Percentiles rank a stretch among this genome's conserved stretches.
Evolutionary conservation across 2,888 invertebrate genomes (phyloP).

Genomic region (Pterobdella sp.): DNA sequence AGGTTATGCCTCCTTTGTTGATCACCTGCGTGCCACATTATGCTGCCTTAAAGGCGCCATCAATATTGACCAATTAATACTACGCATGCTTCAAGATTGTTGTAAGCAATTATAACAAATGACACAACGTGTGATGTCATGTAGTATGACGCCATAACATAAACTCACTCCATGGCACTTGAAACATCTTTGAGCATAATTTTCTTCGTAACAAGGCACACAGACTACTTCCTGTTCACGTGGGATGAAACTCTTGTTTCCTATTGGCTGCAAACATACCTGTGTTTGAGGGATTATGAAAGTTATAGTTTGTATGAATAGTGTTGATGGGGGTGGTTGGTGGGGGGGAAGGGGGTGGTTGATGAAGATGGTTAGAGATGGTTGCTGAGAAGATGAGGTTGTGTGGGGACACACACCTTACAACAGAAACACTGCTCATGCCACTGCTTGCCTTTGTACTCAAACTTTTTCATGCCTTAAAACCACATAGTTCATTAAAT

Average conservation of each 20-base stretch:
- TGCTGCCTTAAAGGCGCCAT: background rate
- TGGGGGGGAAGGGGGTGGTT: no score
- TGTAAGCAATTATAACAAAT: no score
- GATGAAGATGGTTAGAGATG: no score
- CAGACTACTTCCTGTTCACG: constrained; percentile 93
- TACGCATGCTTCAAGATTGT: no score
- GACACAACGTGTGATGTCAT: background rate
- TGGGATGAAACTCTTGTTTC: constrained; percentile 98
- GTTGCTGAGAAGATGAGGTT: no score
- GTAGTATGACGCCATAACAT: background rate
- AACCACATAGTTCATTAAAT: background rate
- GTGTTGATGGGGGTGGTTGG: no score
- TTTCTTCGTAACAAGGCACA: constrained; percentile 96
- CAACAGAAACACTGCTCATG: constrained; percentile 99
- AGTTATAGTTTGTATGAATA: no score
- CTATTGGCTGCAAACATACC: constrained; percentile 85
- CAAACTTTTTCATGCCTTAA: constrained; percentile 99
- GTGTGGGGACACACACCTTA: no score
- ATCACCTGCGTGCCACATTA: constrained; percentile 54
- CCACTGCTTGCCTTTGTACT: constrained; percentile 99
- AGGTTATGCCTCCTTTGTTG: constrained; percentile 96
- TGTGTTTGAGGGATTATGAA: no score
- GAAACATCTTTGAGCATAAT: constrained; percentile 90
- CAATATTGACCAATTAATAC: no score
- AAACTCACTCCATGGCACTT: constrained; percentile 39